Evolutionary conservation across 2,888 invertebrate genomes (phyloP), one percentile per base, ranked within the genome.

Genomic region (Tetranychus piercei): DNA sequence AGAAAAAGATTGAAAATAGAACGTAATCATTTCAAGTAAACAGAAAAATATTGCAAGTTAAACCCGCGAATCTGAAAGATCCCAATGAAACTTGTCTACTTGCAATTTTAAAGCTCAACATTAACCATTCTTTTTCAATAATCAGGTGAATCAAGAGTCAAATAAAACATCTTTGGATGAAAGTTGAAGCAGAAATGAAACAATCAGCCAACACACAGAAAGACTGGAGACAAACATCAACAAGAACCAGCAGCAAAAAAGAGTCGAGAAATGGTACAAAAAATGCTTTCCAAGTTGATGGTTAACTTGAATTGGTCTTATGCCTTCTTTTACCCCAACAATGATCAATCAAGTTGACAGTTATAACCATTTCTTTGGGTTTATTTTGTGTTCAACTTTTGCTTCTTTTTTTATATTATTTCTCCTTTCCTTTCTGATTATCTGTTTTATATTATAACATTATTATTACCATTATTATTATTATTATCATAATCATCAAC

Each of bases 331-430:
- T 55, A 55, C 15, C 15, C 15, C 11, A 55, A 55, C 55, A 55
- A 55, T 55, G 55, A 55, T 55, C 55, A 55, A 55, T 55, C 55
- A 55, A 55, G 55, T 55, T 55, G 55, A 55, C 55, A 55, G 55
- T 55, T 55, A 55, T 55, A 55, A 55, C 55, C 55, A 55, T 55
- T 55, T 55, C 55, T 55, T 55, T 55, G 55, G 9, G 9, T 15
- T 55, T 55, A 55, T 55, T 55, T 55, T 15, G 9, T 15, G 15
- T 55, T 55, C 55, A 55, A 55, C 15, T 55, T 9, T 55, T 55
- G 55, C 9, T 15, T 15, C 15, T 55, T 55, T 55, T 55, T 55
- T 55, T 34, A 34, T 34, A 34, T 34, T 34, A 34, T 34, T 34
- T 34, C 34, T 55, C 55, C 55, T 55, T 55, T 15, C 55, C 34